These are phyloP conservation scores for Lasius platythorax DNA, from an alignment of 2,888 invertebrate genomes.

Conservation along the genomic window DNA sequence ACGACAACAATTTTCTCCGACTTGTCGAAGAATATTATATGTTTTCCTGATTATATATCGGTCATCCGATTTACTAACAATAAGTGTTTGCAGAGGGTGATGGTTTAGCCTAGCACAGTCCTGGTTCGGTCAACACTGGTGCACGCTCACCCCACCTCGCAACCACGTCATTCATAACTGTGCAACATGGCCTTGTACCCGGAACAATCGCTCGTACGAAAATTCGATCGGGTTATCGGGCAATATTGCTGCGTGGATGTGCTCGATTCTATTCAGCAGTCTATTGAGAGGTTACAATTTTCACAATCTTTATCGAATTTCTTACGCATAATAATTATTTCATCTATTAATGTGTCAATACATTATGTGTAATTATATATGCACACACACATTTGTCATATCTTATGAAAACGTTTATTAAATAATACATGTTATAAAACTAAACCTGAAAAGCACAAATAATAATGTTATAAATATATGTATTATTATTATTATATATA, in stretches of 20 bases:
- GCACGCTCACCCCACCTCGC: conserved; percentile 66
- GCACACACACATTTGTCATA: neutral
- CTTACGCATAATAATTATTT: neutral
- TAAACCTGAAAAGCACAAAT: neutral
- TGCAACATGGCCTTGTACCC: conserved; percentile 52
- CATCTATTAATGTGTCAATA: neutral
- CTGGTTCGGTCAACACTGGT: conserved; percentile 55
- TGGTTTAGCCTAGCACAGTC: neutral
- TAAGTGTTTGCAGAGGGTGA: neutral
- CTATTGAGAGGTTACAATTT: neutral
- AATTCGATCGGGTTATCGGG: conserved; percentile 54
- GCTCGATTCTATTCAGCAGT: neutral
- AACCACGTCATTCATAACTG: conserved; percentile 82
- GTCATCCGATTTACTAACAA: neutral
- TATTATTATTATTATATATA: neutral
- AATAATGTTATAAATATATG: neutral
- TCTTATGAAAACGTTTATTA: conserved; percentile 25
- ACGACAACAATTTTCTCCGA: neutral
- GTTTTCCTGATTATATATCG: neutral
- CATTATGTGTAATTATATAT: neutral
- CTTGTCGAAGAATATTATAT: neutral
- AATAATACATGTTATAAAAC: neutral
- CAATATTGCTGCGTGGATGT: conserved; percentile 28
- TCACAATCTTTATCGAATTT: neutral
- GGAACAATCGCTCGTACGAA: conserved; percentile 56